A percentile compares a stretch with the other conserved stretches of the same genome.
Conservation (phyloP, 1,140 invertebrate genomes). For the Sycobia sp. region DNA sequence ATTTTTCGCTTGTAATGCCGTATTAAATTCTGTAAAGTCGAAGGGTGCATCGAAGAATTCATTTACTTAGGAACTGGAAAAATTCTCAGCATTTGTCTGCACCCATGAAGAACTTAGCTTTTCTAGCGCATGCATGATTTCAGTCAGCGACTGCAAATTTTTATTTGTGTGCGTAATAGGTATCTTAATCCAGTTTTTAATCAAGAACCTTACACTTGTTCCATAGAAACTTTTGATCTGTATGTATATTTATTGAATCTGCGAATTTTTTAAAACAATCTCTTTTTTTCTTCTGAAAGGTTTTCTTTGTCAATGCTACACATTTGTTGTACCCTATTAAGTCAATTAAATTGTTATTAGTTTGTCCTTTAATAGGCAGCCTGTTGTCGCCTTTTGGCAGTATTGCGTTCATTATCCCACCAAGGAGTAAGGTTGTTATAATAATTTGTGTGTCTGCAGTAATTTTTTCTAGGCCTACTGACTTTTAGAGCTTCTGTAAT, state of each 20-base stretch:
- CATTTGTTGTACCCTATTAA: not conserved
- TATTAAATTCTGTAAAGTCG: conserved; percentile 1
- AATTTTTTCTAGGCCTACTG: not conserved
- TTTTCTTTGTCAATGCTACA: not conserved
- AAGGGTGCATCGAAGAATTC: not conserved
- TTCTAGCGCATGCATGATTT: not conserved
- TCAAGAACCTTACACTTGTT: not conserved
- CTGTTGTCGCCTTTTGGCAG: not conserved
- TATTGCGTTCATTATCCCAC: not conserved
- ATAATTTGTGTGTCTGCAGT: not conserved
- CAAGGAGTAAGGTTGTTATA: not conserved
- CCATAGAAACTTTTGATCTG: not conserved
- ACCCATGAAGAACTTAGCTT: too few relatives aligned
- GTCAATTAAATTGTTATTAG: not conserved
- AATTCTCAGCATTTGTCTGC: too few relatives aligned
- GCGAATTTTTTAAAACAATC: not conserved
- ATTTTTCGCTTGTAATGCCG: not conserved
- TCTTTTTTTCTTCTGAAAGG: not conserved
- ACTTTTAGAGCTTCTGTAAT: not conserved
- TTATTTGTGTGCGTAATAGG: too few relatives aligned
- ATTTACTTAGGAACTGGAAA: not conserved
- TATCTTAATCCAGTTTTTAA: not conserved
- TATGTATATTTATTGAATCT: not conserved
- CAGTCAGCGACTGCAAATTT: not conserved
- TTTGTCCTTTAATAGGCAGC: not conserved